A percentile compares a stretch with the other conserved stretches of the same genome.
phyloP scores from a whole-genome alignment of 2,113 vertebrate genomes.

The Vidua chalybeata region DNA sequence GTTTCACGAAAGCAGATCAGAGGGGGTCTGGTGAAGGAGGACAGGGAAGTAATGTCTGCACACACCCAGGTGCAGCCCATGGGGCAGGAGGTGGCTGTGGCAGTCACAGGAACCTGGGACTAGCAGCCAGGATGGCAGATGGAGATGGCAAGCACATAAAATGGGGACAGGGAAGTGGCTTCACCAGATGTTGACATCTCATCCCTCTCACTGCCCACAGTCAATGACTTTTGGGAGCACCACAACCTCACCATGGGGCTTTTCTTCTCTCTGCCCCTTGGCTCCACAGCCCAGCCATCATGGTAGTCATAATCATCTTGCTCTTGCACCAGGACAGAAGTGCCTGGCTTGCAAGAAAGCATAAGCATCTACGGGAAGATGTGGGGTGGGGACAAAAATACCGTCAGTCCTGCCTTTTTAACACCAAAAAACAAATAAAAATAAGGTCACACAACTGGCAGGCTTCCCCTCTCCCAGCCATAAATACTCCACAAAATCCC shows the following conservation, averaged over 20 bases:
- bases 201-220: accelerated
- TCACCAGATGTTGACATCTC: not conserved
- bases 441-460: not conserved
- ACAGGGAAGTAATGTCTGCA: not conserved
- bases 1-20: not conserved
- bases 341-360: accelerated
- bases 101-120: not conserved
- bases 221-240: not conserved
- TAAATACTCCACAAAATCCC: constrained; percentile 40
- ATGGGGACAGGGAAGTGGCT: not conserved
- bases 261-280: not conserved
- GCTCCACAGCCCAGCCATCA: not conserved
- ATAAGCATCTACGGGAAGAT: not conserved
- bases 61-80: not conserved
- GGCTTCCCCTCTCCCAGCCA: not conserved
- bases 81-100: not conserved
- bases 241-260: accelerated
- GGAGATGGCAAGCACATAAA: not conserved
- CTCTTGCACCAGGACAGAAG: not conserved
- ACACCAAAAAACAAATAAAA: not conserved
- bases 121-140: not conserved
- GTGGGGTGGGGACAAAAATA: not conserved
- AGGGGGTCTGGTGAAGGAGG: not conserved
- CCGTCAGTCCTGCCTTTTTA: not conserved
- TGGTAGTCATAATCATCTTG: accelerated